Evolutionary conservation across 2,888 invertebrate genomes (phyloP).

Genomic region (Morpho helenor): DNA sequence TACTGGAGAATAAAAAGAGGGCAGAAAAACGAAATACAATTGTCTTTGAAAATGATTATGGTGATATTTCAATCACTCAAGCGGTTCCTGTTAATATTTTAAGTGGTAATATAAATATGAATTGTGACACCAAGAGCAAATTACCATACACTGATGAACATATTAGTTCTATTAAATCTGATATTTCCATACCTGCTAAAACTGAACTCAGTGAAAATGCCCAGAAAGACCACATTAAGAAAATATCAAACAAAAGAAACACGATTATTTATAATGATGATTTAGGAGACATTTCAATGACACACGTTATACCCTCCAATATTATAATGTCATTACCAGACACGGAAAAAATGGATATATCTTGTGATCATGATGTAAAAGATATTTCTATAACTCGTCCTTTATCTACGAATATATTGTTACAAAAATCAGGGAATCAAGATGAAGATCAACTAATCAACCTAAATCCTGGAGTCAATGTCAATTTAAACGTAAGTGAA

Average conservation of each 20-base stretch:
- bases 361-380: slow-evolving; percentile 24
- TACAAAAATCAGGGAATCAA: not conserved
- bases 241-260: slow-evolving; percentile 24
- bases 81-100: slow-evolving; percentile 26
- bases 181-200: not conserved
- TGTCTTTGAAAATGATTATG: slow-evolving; percentile 31
- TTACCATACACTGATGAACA: not conserved
- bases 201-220: not conserved
- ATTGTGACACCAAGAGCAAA: not conserved
- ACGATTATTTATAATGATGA: slow-evolving; percentile 30
- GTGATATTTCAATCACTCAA: slow-evolving; percentile 38
- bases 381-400: slow-evolving; percentile 32
- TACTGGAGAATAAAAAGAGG: slow-evolving; percentile 4
- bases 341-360: slow-evolving; percentile 23
- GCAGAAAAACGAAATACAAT: slow-evolving; percentile 33
- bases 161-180: not conserved
- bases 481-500: not conserved
- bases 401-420: slow-evolving; percentile 20
- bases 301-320: slow-evolving; percentile 36
- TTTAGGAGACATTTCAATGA: slow-evolving; percentile 32
- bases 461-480: not conserved
- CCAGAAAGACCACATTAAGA: not conserved
- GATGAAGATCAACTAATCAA: not conserved
- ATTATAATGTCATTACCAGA: slow-evolving; percentile 18
- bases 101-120: slow-evolving; percentile 2